phyloP scores from a whole-genome alignment of 2,888 invertebrate genomes.

The Panopea generosa region DNA sequence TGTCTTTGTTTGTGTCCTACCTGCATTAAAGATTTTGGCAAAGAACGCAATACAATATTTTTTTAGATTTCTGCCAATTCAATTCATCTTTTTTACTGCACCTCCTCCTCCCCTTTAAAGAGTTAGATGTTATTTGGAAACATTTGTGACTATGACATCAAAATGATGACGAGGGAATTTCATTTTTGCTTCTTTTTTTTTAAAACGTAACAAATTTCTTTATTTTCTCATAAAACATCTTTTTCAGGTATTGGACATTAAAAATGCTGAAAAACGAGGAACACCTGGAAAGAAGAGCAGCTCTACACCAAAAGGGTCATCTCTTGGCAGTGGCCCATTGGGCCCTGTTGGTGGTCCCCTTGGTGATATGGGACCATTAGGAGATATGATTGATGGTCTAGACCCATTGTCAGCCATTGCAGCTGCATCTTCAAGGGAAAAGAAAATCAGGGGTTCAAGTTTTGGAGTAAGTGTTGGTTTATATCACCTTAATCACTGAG shows the following conservation, averaged over 20 bases:
- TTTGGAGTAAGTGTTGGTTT: slow-evolving; percentile 49
- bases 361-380: slow-evolving; percentile 74
- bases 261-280: slow-evolving; percentile 70
- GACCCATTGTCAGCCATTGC: slow-evolving; percentile 92
- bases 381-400: slow-evolving; percentile 88
- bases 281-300: slow-evolving; percentile 41
- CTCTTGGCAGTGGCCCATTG: slow-evolving; percentile 11
- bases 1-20: too few species aligned
- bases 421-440: slow-evolving; percentile 86
- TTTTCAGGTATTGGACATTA: slow-evolving; percentile 80
- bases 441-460: slow-evolving; percentile 58
- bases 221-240: background rate
- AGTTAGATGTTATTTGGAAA: too few species aligned
- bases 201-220: too few species aligned
- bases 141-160: too few species aligned
- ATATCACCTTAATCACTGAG: too few species aligned
- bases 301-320: slow-evolving; percentile 21
- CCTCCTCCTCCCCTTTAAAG: too few species aligned
- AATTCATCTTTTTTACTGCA: too few species aligned
- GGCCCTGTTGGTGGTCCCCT: slow-evolving; percentile 54
- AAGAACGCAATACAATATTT: too few species aligned
- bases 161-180: too few species aligned
- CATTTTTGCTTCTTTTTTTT: too few species aligned
- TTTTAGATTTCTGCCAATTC: too few species aligned
- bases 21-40: too few species aligned